These are phyloP conservation scores for Ursus arctos DNA, from an alignment of 2,113 vertebrate species.

Conservation along the genomic window DNA sequence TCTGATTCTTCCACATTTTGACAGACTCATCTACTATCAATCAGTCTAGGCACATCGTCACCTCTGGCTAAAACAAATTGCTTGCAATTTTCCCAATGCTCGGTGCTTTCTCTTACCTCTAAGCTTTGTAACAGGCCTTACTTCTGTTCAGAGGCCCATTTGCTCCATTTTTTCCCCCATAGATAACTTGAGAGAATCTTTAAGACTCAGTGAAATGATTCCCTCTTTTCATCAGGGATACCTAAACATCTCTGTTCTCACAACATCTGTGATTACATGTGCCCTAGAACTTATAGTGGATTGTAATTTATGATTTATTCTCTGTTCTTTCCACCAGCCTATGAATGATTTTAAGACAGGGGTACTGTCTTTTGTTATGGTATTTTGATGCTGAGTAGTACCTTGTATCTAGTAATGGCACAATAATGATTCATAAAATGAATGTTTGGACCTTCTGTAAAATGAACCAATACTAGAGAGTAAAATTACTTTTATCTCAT, in stretches of 20 bases:
- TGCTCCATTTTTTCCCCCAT: background rate
- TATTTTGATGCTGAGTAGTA: background rate
- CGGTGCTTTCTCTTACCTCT: background rate
- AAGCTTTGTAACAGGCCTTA: background rate
- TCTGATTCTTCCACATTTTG: background rate
- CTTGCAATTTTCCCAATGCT: background rate
- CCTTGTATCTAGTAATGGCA: background rate
- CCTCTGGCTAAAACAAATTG: background rate
- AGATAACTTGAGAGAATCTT: background rate
- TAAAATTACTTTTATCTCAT: background rate
- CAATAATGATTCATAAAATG: background rate
- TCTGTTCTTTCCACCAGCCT: background rate
- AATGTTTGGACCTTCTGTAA: background rate
- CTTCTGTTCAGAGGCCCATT: background rate
- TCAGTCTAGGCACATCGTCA: background rate
- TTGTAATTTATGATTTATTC: background rate
- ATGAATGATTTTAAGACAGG: background rate
- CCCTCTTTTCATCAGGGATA: background rate
- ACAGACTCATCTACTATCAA: background rate
- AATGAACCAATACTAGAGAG: background rate
- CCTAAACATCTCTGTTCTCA: background rate
- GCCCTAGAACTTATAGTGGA: background rate
- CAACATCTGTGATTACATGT: background rate
- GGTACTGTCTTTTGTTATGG: background rate
- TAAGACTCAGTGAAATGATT: background rate